These are phyloP conservation scores for Brachyopa scutellaris DNA, from an alignment of 2,888 invertebrate species.

Conservation along the genomic window DNA sequence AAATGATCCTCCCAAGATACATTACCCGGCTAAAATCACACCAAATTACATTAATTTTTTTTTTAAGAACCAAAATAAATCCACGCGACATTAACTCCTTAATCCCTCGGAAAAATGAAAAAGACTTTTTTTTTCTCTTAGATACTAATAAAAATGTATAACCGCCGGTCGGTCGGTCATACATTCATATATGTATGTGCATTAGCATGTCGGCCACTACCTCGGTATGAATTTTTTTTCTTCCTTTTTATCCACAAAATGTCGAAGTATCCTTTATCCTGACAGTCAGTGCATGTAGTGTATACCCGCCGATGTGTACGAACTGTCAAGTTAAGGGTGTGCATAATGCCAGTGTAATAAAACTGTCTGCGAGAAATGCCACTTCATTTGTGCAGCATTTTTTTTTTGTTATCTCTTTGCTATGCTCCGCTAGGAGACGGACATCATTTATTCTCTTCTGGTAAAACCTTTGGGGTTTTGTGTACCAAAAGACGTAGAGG, in stretches of 20 bases:
- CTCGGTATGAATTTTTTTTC: conserved; percentile 15
- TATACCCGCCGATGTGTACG: conserved; percentile 8
- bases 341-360: conserved; percentile 67
- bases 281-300: conserved; percentile 26
- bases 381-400: conserved; percentile 67
- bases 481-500: background rate
- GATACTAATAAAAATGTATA: conserved; percentile 10
- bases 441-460: conserved; percentile 19
- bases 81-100: conserved; percentile 61
- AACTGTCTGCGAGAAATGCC: conserved; percentile 73
- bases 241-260: conserved; percentile 9
- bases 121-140: background rate
- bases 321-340: conserved; percentile 59
- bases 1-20: conserved; percentile 17
- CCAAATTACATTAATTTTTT: conserved; percentile 33
- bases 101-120: conserved; percentile 9
- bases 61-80: conserved; percentile 7
- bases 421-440: conserved; percentile 9
- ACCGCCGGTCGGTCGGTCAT: too few species aligned
- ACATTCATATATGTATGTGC: too few species aligned
- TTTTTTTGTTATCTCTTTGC: background rate
- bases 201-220: conserved; percentile 52
- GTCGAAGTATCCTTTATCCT: conserved; percentile 41
- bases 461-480: background rate
- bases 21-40: conserved; percentile 36